phyloP scores from a whole-genome alignment of 2,797 vertebrate genomes.

The Tragelaphus eurycerus region DNA sequence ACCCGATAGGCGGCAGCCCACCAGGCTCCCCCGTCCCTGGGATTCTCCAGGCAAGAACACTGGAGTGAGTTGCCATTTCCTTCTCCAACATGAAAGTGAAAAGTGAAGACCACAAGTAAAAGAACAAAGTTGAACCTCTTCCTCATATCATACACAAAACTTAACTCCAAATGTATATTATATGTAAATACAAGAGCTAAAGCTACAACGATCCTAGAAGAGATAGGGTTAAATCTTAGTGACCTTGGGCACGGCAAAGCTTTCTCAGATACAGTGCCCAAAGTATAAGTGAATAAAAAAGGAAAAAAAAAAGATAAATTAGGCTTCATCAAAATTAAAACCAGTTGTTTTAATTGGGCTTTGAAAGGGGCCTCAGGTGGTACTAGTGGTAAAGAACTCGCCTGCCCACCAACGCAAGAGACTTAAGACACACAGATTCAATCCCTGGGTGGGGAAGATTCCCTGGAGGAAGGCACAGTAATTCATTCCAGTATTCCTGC shows the following conservation, averaged over 20 bases:
- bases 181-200: not conserved
- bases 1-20: too few relatives aligned
- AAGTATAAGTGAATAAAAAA: not conserved
- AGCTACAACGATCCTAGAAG: not conserved
- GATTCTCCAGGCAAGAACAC: too few relatives aligned
- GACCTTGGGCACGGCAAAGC: not conserved
- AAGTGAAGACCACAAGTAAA: not conserved
- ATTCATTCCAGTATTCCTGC: not conserved
- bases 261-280: not conserved
- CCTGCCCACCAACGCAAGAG: not conserved
- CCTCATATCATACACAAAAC: not conserved
- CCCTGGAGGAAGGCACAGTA: not conserved
- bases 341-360: not conserved
- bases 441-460: not conserved
- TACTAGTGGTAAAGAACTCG: not conserved
- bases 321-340: not conserved
- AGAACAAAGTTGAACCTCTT: not conserved
- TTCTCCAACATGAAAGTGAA: too few relatives aligned
- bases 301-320: not conserved
- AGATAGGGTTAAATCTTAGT: not conserved
- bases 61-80: too few relatives aligned
- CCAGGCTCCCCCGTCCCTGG: too few relatives aligned
- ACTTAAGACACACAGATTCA: not conserved
- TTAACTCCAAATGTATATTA: not conserved
- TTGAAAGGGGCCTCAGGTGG: not conserved